phyloP scores from a whole-genome alignment of 2,113 vertebrate genomes.

The Phylloscopus whistleri region DNA sequence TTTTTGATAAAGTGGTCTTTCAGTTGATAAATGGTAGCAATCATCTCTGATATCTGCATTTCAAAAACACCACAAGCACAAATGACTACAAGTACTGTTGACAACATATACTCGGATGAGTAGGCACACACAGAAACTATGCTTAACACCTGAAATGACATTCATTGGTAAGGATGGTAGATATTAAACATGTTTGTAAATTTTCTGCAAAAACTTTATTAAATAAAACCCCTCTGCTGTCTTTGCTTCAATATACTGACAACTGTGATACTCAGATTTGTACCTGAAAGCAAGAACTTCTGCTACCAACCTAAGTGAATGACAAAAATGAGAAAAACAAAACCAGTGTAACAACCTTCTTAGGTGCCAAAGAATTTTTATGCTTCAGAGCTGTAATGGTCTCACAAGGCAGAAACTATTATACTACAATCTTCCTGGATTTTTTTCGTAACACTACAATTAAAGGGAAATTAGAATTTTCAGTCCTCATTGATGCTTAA shows the following conservation, averaged over 20 bases:
- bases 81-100: not conserved
- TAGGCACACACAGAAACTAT: not conserved
- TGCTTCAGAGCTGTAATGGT: not conserved
- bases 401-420: not conserved
- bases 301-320: not conserved
- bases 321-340: not conserved
- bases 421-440: not conserved
- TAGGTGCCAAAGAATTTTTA: slow-evolving; percentile 38
- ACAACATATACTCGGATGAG: not conserved
- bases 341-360: not conserved
- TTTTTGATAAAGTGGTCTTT: not conserved
- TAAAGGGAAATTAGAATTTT: not conserved
- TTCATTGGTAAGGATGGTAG: not conserved
- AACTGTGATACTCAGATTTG: not conserved
- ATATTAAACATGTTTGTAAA: not conserved
- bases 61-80: not conserved
- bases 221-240: fast-evolving
- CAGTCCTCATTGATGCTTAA: not conserved
- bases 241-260: not conserved
- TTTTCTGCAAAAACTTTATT: not conserved
- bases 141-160: not conserved
- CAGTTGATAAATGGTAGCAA: not conserved
- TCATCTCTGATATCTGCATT: not conserved
- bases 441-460: not conserved
- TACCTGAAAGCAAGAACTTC: not conserved